Base-by-base conservation (phyloP, 2,888 invertebrate genomes). In the Brachypalpus laphriformis region DNA sequence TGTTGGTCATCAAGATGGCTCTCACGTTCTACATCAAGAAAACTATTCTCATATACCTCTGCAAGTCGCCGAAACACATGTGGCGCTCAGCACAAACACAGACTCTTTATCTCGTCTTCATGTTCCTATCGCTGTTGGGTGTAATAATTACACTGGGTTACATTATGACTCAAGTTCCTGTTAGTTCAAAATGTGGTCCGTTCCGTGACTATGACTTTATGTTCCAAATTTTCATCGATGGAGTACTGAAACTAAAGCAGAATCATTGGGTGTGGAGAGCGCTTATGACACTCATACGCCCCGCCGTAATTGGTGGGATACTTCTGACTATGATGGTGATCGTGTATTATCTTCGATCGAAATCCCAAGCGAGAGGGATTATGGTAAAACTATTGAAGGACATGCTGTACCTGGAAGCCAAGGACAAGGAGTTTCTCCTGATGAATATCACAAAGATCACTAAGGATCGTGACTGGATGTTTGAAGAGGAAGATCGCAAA, bases 341-440 rank as follows among this genome's bases (percentile, higher is more conserved):
- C 16, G 94, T 95, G 4, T 95, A 95, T 92, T 95, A 94, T 90
- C 90, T 94, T 88, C 93, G 94, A 0, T 94, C 95, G 0, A 93
- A 93, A 72, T 94, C 95, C 0, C 90, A 91, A 0, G 95, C 95
- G 1, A 94, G 94, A 88, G 93, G 92, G 63, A 92, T 93, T 61
- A 94, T 94, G 93, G 95, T 95, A 72, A 90, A 91, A 56, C 92
- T 95, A 70, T 92, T 95, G 82, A 93, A 94, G 0, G 93, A 94
- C 71, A 95, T 95, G 94, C 91, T 95, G 87, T 91, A 93, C 54
- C 92, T 95, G 88, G 95, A 95, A 88, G 94, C 95, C 0, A 94
- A 94, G 89, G 96, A 96, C 89, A 96, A 95, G 90, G 94, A 95
- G 89, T 95, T 94, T 92, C 92, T 95, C 74, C 92, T 95, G 22